These are phyloP conservation scores for Bombus pyrosoma DNA, from an alignment of 1,140 invertebrate species.

Conservation along the genomic window DNA sequence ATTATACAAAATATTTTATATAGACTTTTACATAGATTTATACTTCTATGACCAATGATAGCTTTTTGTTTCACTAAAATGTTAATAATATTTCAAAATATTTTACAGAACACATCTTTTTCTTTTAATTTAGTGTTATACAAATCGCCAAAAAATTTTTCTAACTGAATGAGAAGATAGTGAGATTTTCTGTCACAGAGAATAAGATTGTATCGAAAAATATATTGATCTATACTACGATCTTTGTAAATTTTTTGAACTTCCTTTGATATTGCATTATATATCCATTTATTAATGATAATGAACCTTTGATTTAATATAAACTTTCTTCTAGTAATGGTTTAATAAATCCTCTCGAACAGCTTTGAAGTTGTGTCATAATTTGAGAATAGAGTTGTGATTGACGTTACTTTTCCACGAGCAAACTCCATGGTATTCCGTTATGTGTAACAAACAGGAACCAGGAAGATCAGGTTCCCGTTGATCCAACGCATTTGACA, in stretches of 20 bases:
- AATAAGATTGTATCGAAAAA: too few species aligned
- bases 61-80: neutral
- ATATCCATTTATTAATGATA: too few species aligned
- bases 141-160: neutral
- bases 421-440: neutral
- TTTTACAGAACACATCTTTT: neutral
- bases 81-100: neutral
- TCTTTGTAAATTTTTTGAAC: neutral
- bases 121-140: neutral
- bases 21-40: neutral
- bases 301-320: too few species aligned
- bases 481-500: conserved; percentile 25
- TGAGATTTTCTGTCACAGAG: too few species aligned
- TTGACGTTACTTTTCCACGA: neutral
- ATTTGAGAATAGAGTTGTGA: neutral
- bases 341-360: neutral
- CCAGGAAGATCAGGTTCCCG: conserved; percentile 37
- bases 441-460: conserved; percentile 30
- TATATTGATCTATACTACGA: neutral
- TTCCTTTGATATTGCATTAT: neutral
- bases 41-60: neutral
- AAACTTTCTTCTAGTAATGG: neutral
- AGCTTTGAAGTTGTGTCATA: neutral
- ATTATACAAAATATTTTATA: neutral
- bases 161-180: neutral